Percentiles rank a stretch among this genome's conserved stretches.
phyloP scores from a whole-genome alignment of 2,888 invertebrate genomes.

The Auanema freiburgensis region DNA sequence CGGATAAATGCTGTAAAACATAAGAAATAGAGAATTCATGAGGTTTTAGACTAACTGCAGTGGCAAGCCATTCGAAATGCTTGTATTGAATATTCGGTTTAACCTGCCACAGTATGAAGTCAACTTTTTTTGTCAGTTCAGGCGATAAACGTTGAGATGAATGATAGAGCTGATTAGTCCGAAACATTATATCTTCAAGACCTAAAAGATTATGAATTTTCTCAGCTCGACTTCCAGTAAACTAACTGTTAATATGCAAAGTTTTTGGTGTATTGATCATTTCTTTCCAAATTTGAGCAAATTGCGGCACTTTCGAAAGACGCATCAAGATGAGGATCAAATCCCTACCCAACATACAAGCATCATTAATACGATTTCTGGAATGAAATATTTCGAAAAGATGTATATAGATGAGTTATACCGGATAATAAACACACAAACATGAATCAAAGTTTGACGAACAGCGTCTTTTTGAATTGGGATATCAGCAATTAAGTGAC shows the following conservation, averaged over 20 bases:
- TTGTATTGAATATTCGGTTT: conserved; percentile 3
- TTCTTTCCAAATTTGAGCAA: conserved; percentile 44
- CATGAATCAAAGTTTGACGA: neutral
- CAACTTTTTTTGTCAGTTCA: conserved; percentile 19
- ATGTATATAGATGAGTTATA: neutral
- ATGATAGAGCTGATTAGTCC: conserved; percentile 2
- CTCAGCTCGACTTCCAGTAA: conserved; percentile 1
- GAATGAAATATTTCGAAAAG: neutral
- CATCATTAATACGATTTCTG: conserved; percentile 24
- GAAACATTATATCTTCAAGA: conserved; percentile 19
- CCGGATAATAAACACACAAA: conserved; percentile 5
- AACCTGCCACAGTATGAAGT: conserved; percentile 13
- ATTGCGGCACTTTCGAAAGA: conserved; percentile 35
- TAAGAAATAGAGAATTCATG: no score
- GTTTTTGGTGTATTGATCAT: conserved; percentile 22
- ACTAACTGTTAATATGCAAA: conserved; percentile 10
- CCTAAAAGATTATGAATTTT: conserved; percentile 11
- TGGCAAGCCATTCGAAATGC: conserved; percentile 18
- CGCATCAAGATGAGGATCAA: conserved; percentile 43
- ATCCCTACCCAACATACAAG: conserved; percentile 42
- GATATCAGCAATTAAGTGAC: conserved; percentile 30
- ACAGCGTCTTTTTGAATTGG: neutral
- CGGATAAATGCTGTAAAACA: conserved; percentile 78
- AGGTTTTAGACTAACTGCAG: conserved; percentile 23
- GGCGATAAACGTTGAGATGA: conserved; percentile 7